Base-by-base conservation (phyloP, 2,797 vertebrate species). In the Oryzias sinensis region DNA sequence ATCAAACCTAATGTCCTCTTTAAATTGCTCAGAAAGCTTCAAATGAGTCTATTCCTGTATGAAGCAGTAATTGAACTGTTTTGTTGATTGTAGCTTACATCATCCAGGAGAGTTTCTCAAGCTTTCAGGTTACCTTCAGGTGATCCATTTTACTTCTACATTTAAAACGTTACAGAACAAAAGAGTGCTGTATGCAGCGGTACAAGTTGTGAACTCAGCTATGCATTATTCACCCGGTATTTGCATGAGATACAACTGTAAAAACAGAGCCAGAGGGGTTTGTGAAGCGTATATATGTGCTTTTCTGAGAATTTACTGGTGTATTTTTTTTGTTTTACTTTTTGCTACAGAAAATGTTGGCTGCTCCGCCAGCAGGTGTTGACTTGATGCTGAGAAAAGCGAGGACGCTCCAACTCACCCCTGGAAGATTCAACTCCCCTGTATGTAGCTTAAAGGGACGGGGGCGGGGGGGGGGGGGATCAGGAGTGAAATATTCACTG, bases 151-250 rank as follows among this genome's bases (percentile, higher is more conserved):
- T 11, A 37, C 33, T 3, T 2, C 33, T 37, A 37, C 33, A 13
- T 37, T 37, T 13, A 37, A 4, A 37, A 37, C 13, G 33, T 3
- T 11, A 3, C 9, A 37, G 33, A 37, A 13, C 33, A 37, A 37
- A 18, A 37, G 33, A 4, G 9, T 8, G 33, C 33, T 3, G 33
- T 37, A 37, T 37, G 5, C 37, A 13, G 49, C 33, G 14, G 40
- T 52, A 18, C 11, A 18, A 17, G n/a, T 45, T 45, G 16, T 46
- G n/a, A 8, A 46, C n/a, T 17, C 7, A 48, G 62, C 45, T 53
- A 50, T 77, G 62, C 66, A 73, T 83, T 71, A 74, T 81, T 81
- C 69, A 80, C 49, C 45, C 37, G 14, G 47, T 51, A 74, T 84
- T 68, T 83, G 72, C 77, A 83, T 74, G 64, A 76, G 43, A 56